Base-by-base conservation (phyloP, 2,888 invertebrate genomes). In the Pseudolycoriella hygida region DNA sequence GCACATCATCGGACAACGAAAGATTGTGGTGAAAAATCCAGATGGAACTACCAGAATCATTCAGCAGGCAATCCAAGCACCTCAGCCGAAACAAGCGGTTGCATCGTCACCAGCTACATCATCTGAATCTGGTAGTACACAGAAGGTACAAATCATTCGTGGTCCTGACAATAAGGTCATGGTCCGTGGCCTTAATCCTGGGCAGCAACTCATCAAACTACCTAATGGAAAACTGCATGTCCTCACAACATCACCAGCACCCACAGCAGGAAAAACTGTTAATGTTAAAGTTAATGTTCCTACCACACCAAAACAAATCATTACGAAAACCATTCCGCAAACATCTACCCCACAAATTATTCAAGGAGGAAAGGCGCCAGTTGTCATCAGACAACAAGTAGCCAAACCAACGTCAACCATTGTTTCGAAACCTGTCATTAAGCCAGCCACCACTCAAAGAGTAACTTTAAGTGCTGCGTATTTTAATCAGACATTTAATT, bases 141-240 rank as follows among this genome's bases (percentile, higher is more conserved):
- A 88, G 60, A 83, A 84, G 59, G 85, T 94, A 12, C 92, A 93
- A 69, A 88, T 94, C 52, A 78, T 89, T 56, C 80, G 88, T 52
- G 79, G 85, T 0, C 83, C 88, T 0, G 89, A 90, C 62, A 93
- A 93, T 18, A 89, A 90, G 65, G 70, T 93, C 14, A 43, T 20
- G 17, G 92, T 94, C 2, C 77, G 87, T 48, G 94, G 94, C 1
- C 70, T 94, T 8, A 73, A 88, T 62, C 86, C 90, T 40, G 93
- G 92, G 45, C 94, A 94, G 59, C 92, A 93, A 58, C 68, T 94
- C 46, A 80, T 93, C 39, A 87, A 92, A 60, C 81, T 90, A 74
- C 83, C 92, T 0, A 93, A 94, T 62, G 94, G 94, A 1, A 88
- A 89, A 60, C 67, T 93, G 18, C 92, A 93, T 59, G 80, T 93